Evolutionary conservation across 1,140 invertebrate species (phyloP).

Genomic region (Chrysopa pallens): DNA sequence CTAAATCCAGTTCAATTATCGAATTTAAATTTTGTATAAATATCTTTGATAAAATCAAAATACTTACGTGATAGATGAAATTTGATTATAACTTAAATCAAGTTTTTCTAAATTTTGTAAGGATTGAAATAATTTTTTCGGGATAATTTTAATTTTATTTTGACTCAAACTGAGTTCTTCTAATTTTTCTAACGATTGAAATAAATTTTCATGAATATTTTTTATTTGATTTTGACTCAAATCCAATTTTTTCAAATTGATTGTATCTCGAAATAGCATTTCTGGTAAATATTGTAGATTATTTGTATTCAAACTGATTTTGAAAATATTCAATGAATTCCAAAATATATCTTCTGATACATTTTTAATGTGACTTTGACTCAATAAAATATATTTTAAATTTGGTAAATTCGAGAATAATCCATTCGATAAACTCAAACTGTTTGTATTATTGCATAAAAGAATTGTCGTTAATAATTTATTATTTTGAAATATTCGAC

Average conservation of each 20-base stretch:
- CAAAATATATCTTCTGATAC: conserved; percentile 36
- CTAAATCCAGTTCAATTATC: no score
- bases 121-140: no score
- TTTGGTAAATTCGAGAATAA: conserved; percentile 34
- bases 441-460: conserved; percentile 30
- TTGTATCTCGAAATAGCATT: no score
- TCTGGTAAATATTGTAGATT: background rate
- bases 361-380: conserved; percentile 14
- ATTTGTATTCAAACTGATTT: conserved; percentile 25
- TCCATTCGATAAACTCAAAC: conserved; percentile 29
- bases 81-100: no score
- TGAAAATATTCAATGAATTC: conserved; percentile 30
- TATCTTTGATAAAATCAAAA: no score
- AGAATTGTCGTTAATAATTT: conserved; percentile 29
- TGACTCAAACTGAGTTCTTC: no score
- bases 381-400: conserved; percentile 28
- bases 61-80: no score
- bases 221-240: conserved; percentile 2
- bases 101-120: no score
- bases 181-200: no score
- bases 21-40: no score
- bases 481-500: conserved; percentile 33
- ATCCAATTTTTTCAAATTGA: background rate
- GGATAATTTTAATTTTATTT: no score
- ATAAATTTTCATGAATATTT: background rate